Base-by-base conservation (phyloP, 2,113 vertebrate genomes). In the Ammospiza caudacuta region DNA sequence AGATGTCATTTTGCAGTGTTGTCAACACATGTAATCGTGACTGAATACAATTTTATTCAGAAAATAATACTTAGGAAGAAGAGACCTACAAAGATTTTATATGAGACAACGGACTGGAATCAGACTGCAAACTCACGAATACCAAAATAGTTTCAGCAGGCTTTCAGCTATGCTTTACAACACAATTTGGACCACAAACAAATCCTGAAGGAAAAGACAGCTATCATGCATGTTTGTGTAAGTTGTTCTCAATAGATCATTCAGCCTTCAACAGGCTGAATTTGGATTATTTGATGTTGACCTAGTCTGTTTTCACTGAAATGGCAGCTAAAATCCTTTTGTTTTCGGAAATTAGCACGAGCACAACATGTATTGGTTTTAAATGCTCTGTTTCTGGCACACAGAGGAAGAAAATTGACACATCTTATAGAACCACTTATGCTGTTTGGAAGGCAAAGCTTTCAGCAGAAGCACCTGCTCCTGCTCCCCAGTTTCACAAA, bases 151-250 rank as follows among this genome's bases (percentile, higher is more conserved):
- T 46, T 82, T 92, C 66, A 89, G 23, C 13, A 51, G 33, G 21
- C 5, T 80, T 74, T 74, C 58, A 74, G 11, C 13, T 67, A 9
- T 23, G 23, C 33, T 44, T 83, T 62, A 37, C 8, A 51, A 29
- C 5, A 54, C 4, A 9, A 18, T 73, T 43, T 55, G 31, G 23
- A 47, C 49, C 10, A 43, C 35, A 63, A 51, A 61, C 5, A 21
- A 29, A 49, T 70, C 61, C 5, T 70, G 47, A 77, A 52, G 33
- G 67, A 43, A 64, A 21, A 69, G 21, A 44, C 28, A 83, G 9
- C 7, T 58, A 7, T 8, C 19, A 14, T 4, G 3, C 8, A 23
- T 9, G 0, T 35, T 61, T 46, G 9, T 23, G 7, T 9, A 62
- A 59, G 6, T 39, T 80, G 39, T 16, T 64, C 55, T 43, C 10